Conservation (phyloP, 2,113 vertebrate genomes). For the Ceuthmochares aereus region DNA sequence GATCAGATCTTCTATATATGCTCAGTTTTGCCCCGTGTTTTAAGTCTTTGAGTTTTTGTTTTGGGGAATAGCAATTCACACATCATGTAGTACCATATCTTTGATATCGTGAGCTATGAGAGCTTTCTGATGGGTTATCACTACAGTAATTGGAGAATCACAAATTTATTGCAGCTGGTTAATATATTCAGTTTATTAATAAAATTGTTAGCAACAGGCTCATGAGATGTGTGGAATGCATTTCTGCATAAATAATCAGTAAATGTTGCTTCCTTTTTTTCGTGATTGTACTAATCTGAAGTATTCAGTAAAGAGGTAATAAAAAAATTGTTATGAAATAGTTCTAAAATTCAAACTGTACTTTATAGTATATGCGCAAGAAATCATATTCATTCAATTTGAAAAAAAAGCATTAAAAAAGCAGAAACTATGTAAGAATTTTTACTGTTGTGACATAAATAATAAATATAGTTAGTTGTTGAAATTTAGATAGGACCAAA, state of each 20-base stretch:
- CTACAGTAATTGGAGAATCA: background rate
- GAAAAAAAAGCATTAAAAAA: background rate
- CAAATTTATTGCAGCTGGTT: background rate
- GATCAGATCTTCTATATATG: background rate
- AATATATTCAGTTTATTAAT: background rate
- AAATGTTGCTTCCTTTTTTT: background rate
- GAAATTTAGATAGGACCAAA: background rate
- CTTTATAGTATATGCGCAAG: background rate
- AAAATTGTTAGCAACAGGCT: background rate
- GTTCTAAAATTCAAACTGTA: background rate
- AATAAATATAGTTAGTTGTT: background rate
- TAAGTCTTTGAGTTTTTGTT: background rate
- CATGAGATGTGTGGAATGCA: background rate
- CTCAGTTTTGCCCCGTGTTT: background rate
- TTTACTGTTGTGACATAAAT: background rate
- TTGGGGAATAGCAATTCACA: fast-evolving
- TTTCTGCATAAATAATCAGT: background rate
- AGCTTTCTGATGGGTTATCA: background rate
- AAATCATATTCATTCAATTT: background rate
- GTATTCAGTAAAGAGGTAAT: background rate
- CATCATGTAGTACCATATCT: background rate
- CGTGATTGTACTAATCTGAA: background rate
- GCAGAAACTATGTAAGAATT: background rate
- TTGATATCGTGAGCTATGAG: background rate
- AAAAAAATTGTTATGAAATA: background rate